phyloP scores from a whole-genome alignment of 1,140 invertebrate genomes.

The Pachyrhynchus sulphureomaculatus region DNA sequence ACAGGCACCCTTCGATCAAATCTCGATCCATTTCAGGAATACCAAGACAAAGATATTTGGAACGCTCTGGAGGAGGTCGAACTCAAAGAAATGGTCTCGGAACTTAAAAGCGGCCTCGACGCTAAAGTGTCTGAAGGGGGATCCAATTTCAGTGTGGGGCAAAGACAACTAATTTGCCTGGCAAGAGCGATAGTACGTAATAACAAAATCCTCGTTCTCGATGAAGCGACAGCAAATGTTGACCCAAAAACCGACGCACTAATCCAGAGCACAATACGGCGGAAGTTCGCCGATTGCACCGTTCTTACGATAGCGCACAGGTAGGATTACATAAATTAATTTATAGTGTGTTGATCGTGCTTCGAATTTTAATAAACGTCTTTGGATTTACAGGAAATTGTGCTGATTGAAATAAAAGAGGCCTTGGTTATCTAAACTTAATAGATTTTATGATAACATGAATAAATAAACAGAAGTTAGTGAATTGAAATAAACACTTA shows the following conservation, averaged over 20 bases:
- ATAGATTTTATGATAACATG: no score
- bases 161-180: slow-evolving; percentile 75
- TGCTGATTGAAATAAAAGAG: no score
- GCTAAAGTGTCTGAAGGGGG: slow-evolving; percentile 61
- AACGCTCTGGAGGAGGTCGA: slow-evolving; percentile 63
- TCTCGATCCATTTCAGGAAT: slow-evolving; percentile 66
- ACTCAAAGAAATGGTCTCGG: slow-evolving; percentile 52
- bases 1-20: slow-evolving; percentile 59
- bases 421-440: no score
- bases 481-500: no score
- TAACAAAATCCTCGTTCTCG: slow-evolving; percentile 67
- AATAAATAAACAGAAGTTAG: no score
- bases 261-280: slow-evolving; percentile 65
- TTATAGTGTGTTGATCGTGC: no score
- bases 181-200: slow-evolving; percentile 70
- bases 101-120: slow-evolving; percentile 50
- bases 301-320: slow-evolving; percentile 64
- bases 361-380: no score
- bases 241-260: slow-evolving; percentile 64
- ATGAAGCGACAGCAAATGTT: slow-evolving; percentile 75
- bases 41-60: slow-evolving; percentile 63
- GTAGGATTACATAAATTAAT: slow-evolving; percentile 1
- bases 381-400: no score
- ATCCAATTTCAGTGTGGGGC: slow-evolving; percentile 68
- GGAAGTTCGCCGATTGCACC: slow-evolving; percentile 62